Base-by-base conservation (phyloP, 1,140 invertebrate species). In the Dendrolimus kikuchii region DNA sequence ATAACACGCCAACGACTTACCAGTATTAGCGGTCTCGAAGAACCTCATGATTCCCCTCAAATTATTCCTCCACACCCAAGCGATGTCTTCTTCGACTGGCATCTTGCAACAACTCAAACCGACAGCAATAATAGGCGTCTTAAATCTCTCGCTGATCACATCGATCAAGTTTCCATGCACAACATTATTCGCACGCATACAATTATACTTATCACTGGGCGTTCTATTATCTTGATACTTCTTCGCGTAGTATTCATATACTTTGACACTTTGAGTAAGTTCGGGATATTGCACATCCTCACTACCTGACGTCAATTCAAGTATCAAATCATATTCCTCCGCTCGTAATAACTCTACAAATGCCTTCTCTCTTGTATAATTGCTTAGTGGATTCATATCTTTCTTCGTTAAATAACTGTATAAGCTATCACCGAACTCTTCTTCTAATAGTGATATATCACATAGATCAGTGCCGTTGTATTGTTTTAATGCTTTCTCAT, bases 21-120 rank as follows among this genome's bases (percentile, higher is more conserved):
- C 90, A 23, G 90, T 91, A 51, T 87, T 88, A 38, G 88, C 88
- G 47, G 88, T 59, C 37, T 86, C 81, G 4, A 83, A 90, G 58
- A 90, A 93, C 76, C 82, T 90, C 83, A 93, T 91, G 0, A 95
- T 77, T 3, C 94, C 91, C 9, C 88, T 69, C 44, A 96, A 83
- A 74, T 93, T 93, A 42, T 92, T 89, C 53, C 91, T 89, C 95
- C 95, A 97, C 5, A 95, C 89, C 44, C 83, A 88, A 0, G 91
- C 91, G 38, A 97, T 89, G 6, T 91, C 86, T 5, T 82, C 79
- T 7, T 91, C 84, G 2, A 71, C 55, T 0, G 95, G 95, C 88
- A 94, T 94, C 61, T 94, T 93, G 69, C 95, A 96, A 67, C 95
- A 97, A 46, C 91, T 89, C 5, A 92, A 56, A 2, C 90, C 90